A percentile compares a stretch with the other conserved stretches of the same genome.
phyloP scores from a whole-genome alignment of 2,888 invertebrate genomes.

The Panzeria rudis region DNA sequence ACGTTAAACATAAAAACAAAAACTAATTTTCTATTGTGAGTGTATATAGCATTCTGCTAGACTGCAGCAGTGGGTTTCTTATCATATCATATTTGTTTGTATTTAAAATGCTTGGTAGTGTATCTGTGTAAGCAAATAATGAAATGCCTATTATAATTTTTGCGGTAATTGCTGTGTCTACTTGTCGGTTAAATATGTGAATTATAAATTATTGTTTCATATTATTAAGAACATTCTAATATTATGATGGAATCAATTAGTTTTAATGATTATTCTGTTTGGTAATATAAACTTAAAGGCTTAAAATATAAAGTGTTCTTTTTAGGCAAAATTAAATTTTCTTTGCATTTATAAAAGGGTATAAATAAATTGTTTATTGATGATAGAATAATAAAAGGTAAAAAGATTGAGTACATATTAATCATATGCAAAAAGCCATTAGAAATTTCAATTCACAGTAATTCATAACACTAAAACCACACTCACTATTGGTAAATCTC shows the following conservation, averaged over 20 bases:
- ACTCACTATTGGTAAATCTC: no score
- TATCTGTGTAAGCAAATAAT: constrained; percentile 54
- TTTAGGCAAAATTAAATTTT: not conserved
- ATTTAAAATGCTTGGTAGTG: not conserved
- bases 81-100: constrained; percentile 11
- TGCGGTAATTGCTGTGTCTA: constrained; percentile 65
- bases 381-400: not conserved
- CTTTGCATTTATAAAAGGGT: not conserved
- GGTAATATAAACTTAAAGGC: not conserved
- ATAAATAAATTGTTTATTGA: not conserved
- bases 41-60: not conserved
- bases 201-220: constrained; percentile 67
- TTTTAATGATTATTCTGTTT: constrained; percentile 40
- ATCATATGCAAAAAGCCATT: no score
- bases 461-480: no score
- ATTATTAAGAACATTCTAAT: constrained; percentile 40
- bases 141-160: constrained; percentile 64
- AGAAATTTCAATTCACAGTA: no score
- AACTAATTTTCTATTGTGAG: not conserved
- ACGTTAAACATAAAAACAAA: not conserved
- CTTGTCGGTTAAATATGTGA: constrained; percentile 67
- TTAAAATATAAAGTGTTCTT: not conserved
- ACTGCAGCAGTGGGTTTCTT: constrained; percentile 19
- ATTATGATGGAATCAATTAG: constrained; percentile 41
- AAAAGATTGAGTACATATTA: no score